Base-by-base conservation (phyloP, 30 jellyfish, hydroid and myxozoan species). In the Phacellophora camtschatica region DNA sequence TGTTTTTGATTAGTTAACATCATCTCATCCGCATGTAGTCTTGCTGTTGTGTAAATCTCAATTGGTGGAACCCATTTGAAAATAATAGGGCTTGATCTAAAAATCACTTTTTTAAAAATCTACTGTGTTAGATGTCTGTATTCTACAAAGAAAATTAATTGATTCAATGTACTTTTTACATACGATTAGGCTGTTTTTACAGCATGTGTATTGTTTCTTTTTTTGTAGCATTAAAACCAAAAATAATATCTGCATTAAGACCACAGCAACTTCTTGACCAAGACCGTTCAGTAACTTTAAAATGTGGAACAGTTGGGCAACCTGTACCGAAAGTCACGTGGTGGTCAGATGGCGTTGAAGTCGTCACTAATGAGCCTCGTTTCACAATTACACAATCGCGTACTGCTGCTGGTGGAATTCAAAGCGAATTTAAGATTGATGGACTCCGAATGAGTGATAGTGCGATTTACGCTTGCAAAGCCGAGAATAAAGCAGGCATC, bases 401-500 rank as follows among this genome's bases (percentile, higher is more conserved):
- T n/a, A 29, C 81, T 18, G 54, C 74, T 27, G 45, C 91, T 0
- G 76, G 68, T 16, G 83, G 90, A 12, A 50, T 53, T 13, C 76
- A 78, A 54, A 77, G 85, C 31, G 35, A 35, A n/a, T 35, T 82
- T 18, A 81, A 65, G 5, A 66, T 88, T 18, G 61, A 73, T 22
- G 87, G 90, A 7, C 62, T 82, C 65, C 43, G 89, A 53, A 66
- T 87, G 86, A 71, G 86, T 42, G 86, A 83, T 45, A 76, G 96
- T 36, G 98, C 91, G 15, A 51, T 49, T 8, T 90, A 83, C 46
- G 69, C 77, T 32, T 90, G 98, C 87, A 67, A 81, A 20, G 96
- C 92, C 4, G 95, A 84, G 63, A 90, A 90, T 71, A 66, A 77
- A 34, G 98, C 89, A 5, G 98, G 96, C n/a, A 31, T 66, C 7